These are phyloP conservation scores for Uria aalge DNA, from an alignment of 2,113 vertebrate genomes.

Conservation along the genomic window DNA sequence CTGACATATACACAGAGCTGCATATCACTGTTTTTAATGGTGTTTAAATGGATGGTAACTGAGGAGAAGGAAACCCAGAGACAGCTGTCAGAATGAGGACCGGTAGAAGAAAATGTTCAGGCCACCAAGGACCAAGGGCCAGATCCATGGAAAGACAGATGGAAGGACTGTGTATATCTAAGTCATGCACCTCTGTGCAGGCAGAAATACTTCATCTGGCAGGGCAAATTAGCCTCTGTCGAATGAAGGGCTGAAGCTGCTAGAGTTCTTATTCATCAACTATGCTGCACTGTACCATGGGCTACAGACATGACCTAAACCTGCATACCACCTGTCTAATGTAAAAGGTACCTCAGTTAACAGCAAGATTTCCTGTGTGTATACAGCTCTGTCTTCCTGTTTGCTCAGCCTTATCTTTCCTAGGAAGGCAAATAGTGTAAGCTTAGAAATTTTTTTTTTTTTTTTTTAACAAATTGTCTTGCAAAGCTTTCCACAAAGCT, in stretches of 20 bases:
- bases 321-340: neutral
- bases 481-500: neutral
- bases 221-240: neutral
- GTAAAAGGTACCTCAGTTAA: neutral
- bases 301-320: neutral
- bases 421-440: neutral
- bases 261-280: neutral
- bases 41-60: neutral
- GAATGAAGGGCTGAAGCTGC: neutral
- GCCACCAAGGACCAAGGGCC: neutral
- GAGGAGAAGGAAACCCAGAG: neutral
- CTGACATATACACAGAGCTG: neutral
- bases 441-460: no score
- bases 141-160: neutral
- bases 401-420: neutral
- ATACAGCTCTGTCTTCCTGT: neutral
- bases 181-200: neutral
- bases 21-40: neutral
- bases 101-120: neutral
- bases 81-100: neutral
- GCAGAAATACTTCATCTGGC: neutral
- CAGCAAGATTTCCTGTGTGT: neutral
- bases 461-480: neutral
- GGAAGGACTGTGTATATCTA: neutral
- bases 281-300: neutral